A percentile compares a stretch with the other conserved stretches of the same genome.
Conservation (phyloP, 2,113 vertebrate genomes). For the Paedocypris sp. region DNA sequence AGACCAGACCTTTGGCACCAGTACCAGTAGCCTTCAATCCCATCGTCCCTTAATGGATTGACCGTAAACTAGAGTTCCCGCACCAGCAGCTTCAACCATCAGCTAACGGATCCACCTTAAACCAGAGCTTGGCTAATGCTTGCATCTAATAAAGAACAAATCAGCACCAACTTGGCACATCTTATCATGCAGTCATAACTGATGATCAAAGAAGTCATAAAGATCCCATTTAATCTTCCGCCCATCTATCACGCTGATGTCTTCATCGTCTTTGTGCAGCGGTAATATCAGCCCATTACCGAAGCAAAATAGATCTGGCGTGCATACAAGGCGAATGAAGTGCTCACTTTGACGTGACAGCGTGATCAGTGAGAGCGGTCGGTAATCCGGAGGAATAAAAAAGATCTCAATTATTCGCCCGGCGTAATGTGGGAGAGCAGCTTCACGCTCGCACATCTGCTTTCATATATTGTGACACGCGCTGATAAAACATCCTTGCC, state of each 20-base stretch:
- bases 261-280: slow-evolving; percentile 77
- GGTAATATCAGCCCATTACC: slow-evolving; percentile 89
- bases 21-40: too few species aligned
- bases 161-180: slow-evolving; percentile 68
- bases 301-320: slow-evolving; percentile 82
- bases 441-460: slow-evolving; percentile 72
- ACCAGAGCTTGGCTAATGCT: slow-evolving; percentile 73
- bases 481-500: slow-evolving; percentile 92
- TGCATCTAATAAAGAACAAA: slow-evolving; percentile 82
- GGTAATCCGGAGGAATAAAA: slow-evolving; percentile 77
- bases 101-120: slow-evolving; percentile 79
- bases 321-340: slow-evolving; percentile 76
- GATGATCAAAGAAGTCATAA: slow-evolving; percentile 86
- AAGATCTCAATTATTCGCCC: slow-evolving; percentile 82
- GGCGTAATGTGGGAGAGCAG: slow-evolving; percentile 83
- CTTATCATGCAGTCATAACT: slow-evolving; percentile 79
- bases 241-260: slow-evolving; percentile 82
- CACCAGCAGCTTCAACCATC: too few species aligned
- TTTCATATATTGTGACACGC: slow-evolving; percentile 74
- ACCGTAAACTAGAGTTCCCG: too few species aligned
- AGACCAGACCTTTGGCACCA: too few species aligned
- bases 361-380: slow-evolving; percentile 76
- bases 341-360: slow-evolving; percentile 80
- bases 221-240: slow-evolving; percentile 88
- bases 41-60: too few species aligned